phyloP scores from a whole-genome alignment of 2,113 vertebrate species.

The Tautogolabrus adspersus region DNA sequence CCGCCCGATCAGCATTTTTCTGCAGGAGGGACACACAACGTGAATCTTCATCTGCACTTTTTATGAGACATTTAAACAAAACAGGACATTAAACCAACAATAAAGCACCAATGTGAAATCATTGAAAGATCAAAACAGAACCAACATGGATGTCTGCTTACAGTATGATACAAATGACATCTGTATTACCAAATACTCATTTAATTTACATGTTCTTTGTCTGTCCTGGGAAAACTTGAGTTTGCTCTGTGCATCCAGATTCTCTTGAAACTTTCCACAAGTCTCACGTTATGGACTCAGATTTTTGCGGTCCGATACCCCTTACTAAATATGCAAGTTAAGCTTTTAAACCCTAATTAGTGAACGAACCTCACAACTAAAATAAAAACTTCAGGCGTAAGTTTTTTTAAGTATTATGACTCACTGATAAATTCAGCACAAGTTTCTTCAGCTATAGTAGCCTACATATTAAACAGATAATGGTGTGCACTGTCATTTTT shows the following conservation, averaged over 20 bases:
- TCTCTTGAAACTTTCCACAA: neutral
- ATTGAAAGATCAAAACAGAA: neutral
- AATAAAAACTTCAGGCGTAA: accelerated
- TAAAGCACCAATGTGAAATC: neutral
- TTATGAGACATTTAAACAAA: too few species aligned
- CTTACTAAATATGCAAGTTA: neutral
- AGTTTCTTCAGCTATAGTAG: too few species aligned
- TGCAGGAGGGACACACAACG: constrained; percentile 58
- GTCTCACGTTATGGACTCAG: neutral
- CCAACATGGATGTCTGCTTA: neutral
- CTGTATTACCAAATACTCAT: too few species aligned
- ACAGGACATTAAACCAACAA: neutral
- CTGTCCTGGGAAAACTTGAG: neutral
- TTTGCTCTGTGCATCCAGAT: neutral
- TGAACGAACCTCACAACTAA: neutral
- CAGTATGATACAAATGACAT: too few species aligned
- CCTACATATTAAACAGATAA: too few species aligned
- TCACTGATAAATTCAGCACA: neutral
- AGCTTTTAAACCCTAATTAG: accelerated
- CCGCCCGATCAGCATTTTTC: constrained; percentile 76
- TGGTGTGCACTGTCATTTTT: too few species aligned
- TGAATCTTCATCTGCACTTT: neutral
- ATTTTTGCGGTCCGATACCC: neutral
- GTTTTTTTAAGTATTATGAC: neutral
- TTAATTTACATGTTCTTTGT: neutral